Evolutionary conservation across 2,797 vertebrate genomes (phyloP), one percentile per base, ranked within the genome.

Genomic region (Acomys russatus): DNA sequence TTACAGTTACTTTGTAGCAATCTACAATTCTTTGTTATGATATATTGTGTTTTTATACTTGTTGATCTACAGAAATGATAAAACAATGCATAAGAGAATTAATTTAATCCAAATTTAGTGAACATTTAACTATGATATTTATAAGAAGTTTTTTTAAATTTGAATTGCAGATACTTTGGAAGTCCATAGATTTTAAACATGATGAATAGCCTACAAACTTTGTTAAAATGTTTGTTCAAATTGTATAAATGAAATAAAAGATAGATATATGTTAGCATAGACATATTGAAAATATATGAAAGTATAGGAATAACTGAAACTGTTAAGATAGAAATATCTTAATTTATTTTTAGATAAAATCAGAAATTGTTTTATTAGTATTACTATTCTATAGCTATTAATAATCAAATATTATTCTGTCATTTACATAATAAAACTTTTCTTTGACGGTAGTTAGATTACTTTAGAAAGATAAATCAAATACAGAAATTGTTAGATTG

Each of bases 151-250:
- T 91, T 5, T 2, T 80, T 22, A 66, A 54, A 66, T 15, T 78
- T 80, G 74, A 90, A 96, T 78, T 87, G 70, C 3, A 61, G n/a
- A 4, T 78, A 90, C 56, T 96, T 91, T 93, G 44, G 76, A 94
- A 76, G 7, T 49, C 22, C 85, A 1, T n/a, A 79, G 12, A 4
- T 87, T 87, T 79, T 71, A 9, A 17, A 76, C 20, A 76, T 54
- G n/a, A 12, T 4, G 49, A 93, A 54, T 77, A 33, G 2, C 84
- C 23, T 94, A 23, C 22, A 82, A 94, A 71, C 7, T 10, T 74
- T 94, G 2, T 61, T 33, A 77, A 63, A 80, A 76, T 96, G 38
- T 83, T 22, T 92, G 7, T 51, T 23, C 35, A 94, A 95, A 70
- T 85, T 63, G 73, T 33, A 8, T 91, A 92, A 4, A 2, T 4